Conservation (phyloP, 2,888 invertebrate genomes). For the Mesorhabditis spiculigera region DNA sequence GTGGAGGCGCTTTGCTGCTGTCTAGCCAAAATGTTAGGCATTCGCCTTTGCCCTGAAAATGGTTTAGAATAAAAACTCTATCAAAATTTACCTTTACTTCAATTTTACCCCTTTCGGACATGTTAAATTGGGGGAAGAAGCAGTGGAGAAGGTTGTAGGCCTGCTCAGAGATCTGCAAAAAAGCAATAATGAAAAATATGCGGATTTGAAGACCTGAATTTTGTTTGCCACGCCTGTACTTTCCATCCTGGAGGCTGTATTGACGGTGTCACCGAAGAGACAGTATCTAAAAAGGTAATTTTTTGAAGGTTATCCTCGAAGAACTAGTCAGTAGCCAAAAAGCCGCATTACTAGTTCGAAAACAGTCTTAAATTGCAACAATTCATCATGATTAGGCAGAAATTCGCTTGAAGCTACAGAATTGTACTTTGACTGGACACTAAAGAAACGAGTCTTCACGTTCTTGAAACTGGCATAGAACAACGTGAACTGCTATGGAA, state of each 20-base stretch:
- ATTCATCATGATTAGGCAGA: too few species aligned
- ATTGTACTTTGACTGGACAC: too few species aligned
- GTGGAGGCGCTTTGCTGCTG: conserved; percentile 19
- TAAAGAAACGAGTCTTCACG: too few species aligned
- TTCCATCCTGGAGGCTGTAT: conserved; percentile 56
- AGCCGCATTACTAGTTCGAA: too few species aligned
- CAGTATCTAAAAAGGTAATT: conserved; percentile 42
- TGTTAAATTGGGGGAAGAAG: conserved; percentile 51
- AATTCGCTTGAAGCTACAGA: too few species aligned
- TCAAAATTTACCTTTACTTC: conserved; percentile 43
- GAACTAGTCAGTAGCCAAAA: too few species aligned
- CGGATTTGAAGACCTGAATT: conserved; percentile 32
- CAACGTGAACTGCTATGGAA: too few species aligned
- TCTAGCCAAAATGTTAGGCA: conserved; percentile 52
- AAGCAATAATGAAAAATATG: neutral
- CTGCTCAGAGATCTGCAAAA: conserved; percentile 48
- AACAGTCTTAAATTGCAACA: too few species aligned
- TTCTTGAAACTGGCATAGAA: too few species aligned
- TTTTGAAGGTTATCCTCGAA: too few species aligned
- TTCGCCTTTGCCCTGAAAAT: conserved; percentile 53
- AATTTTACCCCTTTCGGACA: conserved; percentile 51
- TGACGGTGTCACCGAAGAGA: conserved; percentile 54
- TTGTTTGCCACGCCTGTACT: conserved; percentile 53
- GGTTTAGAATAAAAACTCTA: conserved; percentile 7
- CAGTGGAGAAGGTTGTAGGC: conserved; percentile 52